A percentile compares a stretch with the other conserved stretches of the same genome.
Evolutionary conservation across 2,797 vertebrate genomes (phyloP).

Genomic region (Anabacerthia variegaticeps): DNA sequence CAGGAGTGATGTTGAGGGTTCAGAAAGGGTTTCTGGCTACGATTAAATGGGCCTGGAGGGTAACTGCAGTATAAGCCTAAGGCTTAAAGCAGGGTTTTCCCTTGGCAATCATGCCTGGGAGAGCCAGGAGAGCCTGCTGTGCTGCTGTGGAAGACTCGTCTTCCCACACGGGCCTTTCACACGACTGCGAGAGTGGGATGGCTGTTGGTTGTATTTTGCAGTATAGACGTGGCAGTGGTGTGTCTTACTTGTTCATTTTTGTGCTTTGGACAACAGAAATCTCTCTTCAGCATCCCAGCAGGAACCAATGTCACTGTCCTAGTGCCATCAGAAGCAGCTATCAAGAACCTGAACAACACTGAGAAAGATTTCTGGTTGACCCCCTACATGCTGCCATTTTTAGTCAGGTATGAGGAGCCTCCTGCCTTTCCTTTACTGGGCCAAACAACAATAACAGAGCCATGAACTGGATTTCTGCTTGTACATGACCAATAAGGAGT

Average conservation of each 20-base stretch:
- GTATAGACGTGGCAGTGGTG: not conserved
- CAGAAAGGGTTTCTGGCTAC: not conserved
- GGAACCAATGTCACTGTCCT: constrained; percentile 82
- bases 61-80: not conserved
- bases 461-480: not conserved
- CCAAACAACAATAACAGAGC: not conserved
- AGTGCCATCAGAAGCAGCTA: constrained; percentile 77
- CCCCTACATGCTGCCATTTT: constrained; percentile 73
- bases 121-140: not conserved
- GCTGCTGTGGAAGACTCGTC: not conserved
- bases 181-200: accelerated
- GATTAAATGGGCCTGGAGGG: not conserved
- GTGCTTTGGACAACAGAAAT: constrained; percentile 69
- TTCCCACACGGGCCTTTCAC: not conserved
- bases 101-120: not conserved
- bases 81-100: not conserved
- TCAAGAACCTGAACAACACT: constrained; percentile 70
- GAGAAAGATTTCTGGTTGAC: constrained; percentile 80
- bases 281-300: constrained; percentile 68
- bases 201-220: not conserved
- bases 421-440: not conserved
- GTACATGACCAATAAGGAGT: not conserved
- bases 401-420: constrained; percentile 77
- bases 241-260: constrained; percentile 27
- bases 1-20: not conserved